Percentiles rank a stretch among this genome's conserved stretches.
phyloP scores from a whole-genome alignment of 2,797 vertebrate genomes.

The Oceanodroma leucorhoa region DNA sequence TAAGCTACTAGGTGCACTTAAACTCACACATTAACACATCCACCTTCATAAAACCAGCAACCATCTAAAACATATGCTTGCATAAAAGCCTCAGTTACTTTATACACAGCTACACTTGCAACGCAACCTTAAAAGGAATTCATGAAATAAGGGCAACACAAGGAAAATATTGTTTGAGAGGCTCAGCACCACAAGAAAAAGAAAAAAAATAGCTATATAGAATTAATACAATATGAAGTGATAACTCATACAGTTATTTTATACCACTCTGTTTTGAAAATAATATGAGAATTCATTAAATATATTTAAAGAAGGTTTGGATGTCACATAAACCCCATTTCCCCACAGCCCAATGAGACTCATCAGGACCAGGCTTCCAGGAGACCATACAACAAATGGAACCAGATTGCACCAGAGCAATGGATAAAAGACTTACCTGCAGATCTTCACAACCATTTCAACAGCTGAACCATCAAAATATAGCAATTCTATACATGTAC shows the following conservation, averaged over 20 bases:
- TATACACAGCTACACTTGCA: background rate
- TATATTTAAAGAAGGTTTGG: background rate
- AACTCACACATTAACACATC: background rate
- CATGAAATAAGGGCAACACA: background rate
- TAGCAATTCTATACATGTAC: background rate
- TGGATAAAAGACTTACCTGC: background rate
- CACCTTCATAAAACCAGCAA: background rate
- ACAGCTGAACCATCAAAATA: background rate
- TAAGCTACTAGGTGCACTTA: background rate
- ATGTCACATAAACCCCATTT: background rate
- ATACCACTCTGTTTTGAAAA: background rate
- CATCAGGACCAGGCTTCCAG: background rate
- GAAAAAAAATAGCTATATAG: fast-evolving
- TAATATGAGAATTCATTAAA: background rate
- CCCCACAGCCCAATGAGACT: background rate
- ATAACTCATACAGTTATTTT: background rate
- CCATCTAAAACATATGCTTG: background rate
- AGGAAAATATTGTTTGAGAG: background rate
- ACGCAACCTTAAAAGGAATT: background rate
- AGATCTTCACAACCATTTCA: background rate
- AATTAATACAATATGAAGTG: background rate
- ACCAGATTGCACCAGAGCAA: background rate
- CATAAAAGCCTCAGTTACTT: background rate
- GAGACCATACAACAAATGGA: background rate
- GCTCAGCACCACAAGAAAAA: background rate